phyloP scores from a whole-genome alignment of 37 sponge, comb jelly and placozoan genomes.

The Petrosia ficiformis region DNA sequence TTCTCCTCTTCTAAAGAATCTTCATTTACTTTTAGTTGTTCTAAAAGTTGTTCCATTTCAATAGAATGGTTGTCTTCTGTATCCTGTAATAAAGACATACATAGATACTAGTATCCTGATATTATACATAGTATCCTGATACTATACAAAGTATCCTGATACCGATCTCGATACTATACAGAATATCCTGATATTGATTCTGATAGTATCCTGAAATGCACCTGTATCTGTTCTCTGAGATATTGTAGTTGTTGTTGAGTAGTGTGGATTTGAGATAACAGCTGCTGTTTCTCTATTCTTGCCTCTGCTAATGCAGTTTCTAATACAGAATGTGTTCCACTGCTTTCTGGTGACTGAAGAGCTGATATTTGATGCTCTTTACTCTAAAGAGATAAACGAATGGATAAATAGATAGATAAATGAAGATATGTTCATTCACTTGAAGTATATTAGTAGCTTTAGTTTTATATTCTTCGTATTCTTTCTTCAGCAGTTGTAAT shows the following conservation, averaged over 20 bases:
- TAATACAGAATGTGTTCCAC: neutral
- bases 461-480: slow-evolving; percentile 72
- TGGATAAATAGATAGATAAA: too few species aligned
- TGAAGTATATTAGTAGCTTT: slow-evolving; percentile 73
- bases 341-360: slow-evolving; percentile 25
- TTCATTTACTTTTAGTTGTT: slow-evolving; percentile 47
- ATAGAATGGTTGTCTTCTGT: slow-evolving; percentile 26
- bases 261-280: slow-evolving; percentile 33
- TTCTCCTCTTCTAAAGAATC: slow-evolving; percentile 28
- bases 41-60: slow-evolving; percentile 32
- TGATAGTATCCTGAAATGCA: too few species aligned
- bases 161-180: too few species aligned
- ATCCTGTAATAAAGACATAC: slow-evolving; percentile 18
- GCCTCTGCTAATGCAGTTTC: slow-evolving; percentile 33
- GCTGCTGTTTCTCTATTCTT: slow-evolving; percentile 41
- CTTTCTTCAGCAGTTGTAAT: slow-evolving; percentile 24
- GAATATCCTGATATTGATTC: too few species aligned
- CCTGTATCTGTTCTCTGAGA: slow-evolving; percentile 30
- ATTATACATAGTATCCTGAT: too few species aligned
- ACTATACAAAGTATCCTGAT: too few species aligned
- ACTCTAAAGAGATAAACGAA: slow-evolving; percentile 44
- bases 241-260: slow-evolving; percentile 23
- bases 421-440: too few species aligned
- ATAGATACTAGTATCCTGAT: too few species aligned
- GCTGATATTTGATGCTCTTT: slow-evolving; percentile 57